Percentiles rank a stretch among this genome's conserved stretches.
These are phyloP conservation scores for Colletes collaris DNA, from an alignment of 2,888 invertebrate species.

Conservation along the genomic window DNA sequence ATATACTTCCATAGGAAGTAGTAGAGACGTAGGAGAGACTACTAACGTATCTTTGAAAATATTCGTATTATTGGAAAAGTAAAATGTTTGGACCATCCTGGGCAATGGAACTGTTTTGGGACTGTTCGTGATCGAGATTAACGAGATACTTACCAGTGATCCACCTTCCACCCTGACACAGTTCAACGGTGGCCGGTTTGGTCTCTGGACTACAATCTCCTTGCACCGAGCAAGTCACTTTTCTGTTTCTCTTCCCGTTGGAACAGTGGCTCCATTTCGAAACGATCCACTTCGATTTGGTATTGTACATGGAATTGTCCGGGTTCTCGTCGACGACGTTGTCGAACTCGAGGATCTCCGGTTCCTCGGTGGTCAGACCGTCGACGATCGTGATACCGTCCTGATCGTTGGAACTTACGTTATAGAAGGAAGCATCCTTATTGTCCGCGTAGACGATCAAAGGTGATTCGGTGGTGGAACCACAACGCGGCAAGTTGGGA, in stretches of 20 bases:
- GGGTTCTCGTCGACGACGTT: slow-evolving; percentile 78
- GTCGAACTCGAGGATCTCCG: slow-evolving; percentile 79
- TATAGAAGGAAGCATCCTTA: slow-evolving; percentile 76
- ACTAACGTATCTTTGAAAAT: not conserved
- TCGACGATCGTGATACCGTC: slow-evolving; percentile 71
- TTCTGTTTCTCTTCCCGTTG: slow-evolving; percentile 73
- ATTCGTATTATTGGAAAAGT: not conserved
- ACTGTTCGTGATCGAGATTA: no score
- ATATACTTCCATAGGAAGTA: no score
- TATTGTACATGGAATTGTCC: slow-evolving; percentile 76
- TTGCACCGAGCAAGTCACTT: slow-evolving; percentile 74
- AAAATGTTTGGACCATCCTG: no score
- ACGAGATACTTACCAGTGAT: slow-evolving; percentile 68
- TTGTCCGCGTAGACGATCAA: slow-evolving; percentile 75
- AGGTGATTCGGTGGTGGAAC: slow-evolving; percentile 74
- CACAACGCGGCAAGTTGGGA: slow-evolving; percentile 84
- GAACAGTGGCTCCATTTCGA: slow-evolving; percentile 77
- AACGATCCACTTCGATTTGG: slow-evolving; percentile 78
- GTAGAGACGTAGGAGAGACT: no score
- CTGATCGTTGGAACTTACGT: slow-evolving; percentile 74
- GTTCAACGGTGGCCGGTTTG: slow-evolving; percentile 71
- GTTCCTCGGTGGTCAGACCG: slow-evolving; percentile 73
- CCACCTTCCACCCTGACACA: slow-evolving; percentile 77
- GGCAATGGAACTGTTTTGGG: no score
- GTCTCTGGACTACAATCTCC: slow-evolving; percentile 74